phyloP scores from a whole-genome alignment of 2,888 invertebrate species.

The Drosophila cracens region DNA sequence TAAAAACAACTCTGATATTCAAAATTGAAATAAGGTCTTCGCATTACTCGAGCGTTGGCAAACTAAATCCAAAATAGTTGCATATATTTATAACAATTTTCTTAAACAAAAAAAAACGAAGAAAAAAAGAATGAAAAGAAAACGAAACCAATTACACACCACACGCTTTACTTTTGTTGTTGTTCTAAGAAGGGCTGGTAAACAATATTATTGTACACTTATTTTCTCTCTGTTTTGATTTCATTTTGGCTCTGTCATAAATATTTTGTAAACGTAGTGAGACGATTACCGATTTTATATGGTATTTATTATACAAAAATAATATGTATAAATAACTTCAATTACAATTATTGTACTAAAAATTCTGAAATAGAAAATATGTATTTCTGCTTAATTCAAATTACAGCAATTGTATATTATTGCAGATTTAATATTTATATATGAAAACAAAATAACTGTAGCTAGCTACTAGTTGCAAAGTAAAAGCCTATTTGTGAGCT shows the following conservation, averaged over 20 bases:
- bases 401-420: slow-evolving; percentile 38
- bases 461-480: slow-evolving; percentile 50
- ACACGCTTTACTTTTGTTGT: slow-evolving; percentile 66
- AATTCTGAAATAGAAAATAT: slow-evolving; percentile 29
- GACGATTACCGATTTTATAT: slow-evolving; percentile 29
- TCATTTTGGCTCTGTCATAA: slow-evolving; percentile 24
- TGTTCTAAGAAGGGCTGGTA: slow-evolving; percentile 53
- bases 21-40: slow-evolving; percentile 56
- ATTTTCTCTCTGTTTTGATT: slow-evolving; percentile 2
- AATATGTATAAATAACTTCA: slow-evolving; percentile 42
- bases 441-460: slow-evolving; percentile 29
- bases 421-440: slow-evolving; percentile 32
- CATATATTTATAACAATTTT: slow-evolving; percentile 59
- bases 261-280: slow-evolving; percentile 34
- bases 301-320: slow-evolving; percentile 25
- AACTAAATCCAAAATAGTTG: slow-evolving; percentile 50
- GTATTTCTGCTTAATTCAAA: slow-evolving; percentile 47
- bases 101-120: slow-evolving; percentile 15
- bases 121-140: slow-evolving; percentile 9
- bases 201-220: slow-evolving; percentile 35
- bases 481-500: slow-evolving; percentile 34
- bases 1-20: slow-evolving; percentile 62
- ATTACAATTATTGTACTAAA: slow-evolving; percentile 55
- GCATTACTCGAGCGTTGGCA: slow-evolving; percentile 30
- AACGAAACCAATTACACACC: slow-evolving; percentile 33